Evolutionary conservation across 2,113 vertebrate species (phyloP).

Genomic region (Psittacula cyanocephala): DNA sequence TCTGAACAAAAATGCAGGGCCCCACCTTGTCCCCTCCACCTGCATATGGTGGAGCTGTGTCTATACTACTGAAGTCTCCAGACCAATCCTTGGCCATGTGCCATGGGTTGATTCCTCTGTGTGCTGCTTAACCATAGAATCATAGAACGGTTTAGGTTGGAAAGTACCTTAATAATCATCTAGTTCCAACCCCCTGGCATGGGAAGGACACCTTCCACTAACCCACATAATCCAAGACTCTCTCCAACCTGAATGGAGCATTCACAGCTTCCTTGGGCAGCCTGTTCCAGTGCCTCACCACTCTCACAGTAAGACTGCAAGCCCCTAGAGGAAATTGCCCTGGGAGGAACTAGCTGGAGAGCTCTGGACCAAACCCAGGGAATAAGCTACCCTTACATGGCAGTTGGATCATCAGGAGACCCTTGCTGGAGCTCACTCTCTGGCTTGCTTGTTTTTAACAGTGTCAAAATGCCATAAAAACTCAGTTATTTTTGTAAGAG

Average conservation of each 20-base stretch:
- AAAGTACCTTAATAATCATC: not conserved
- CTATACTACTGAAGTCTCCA: not conserved
- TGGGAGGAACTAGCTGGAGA: not conserved
- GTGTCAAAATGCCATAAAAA: not conserved
- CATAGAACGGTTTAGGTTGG: not conserved
- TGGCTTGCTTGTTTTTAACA: not conserved
- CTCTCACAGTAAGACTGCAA: not conserved
- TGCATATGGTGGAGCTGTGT: not conserved
- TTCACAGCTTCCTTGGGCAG: not conserved
- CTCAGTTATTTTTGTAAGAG: not conserved
- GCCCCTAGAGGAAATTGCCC: not conserved
- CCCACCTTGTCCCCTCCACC: not conserved
- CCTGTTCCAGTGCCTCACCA: not conserved
- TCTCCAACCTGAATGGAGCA: not conserved
- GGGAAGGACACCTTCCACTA: not conserved
- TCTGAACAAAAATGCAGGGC: not conserved
- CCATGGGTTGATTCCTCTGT: not conserved
- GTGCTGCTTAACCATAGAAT: not conserved
- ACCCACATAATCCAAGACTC: not conserved
- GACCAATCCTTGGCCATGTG: not conserved
- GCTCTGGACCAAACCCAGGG: not conserved
- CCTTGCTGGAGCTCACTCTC: not conserved
- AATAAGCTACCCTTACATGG: not conserved
- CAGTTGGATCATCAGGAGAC: not conserved
- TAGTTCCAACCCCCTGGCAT: not conserved